Evolutionary conservation across 2,113 vertebrate species (phyloP).

Genomic region (Leptodactylus fuscus): DNA sequence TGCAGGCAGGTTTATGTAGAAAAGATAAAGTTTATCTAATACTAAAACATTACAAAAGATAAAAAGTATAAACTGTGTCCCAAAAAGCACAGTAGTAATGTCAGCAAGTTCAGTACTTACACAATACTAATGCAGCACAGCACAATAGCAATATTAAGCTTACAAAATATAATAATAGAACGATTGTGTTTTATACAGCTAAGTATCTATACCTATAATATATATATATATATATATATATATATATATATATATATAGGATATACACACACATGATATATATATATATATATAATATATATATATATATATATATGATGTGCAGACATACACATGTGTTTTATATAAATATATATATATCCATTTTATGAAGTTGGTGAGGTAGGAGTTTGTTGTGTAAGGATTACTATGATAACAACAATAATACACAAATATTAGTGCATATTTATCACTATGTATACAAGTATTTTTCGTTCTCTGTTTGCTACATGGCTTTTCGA

Average conservation of each 20-base stretch:
- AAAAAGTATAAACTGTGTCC: not conserved
- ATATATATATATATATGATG: not conserved
- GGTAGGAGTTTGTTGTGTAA: not conserved
- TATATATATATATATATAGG: not conserved
- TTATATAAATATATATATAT: too few species aligned
- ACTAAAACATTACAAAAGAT: not conserved
- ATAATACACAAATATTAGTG: not conserved
- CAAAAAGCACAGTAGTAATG: not conserved
- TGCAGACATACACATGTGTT: not conserved
- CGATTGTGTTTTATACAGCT: too few species aligned
- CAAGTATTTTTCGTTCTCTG: not conserved
- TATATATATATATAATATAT: too few species aligned
- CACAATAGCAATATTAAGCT: not conserved
- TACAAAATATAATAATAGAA: not conserved
- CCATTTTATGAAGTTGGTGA: not conserved
- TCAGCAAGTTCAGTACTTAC: slow-evolving; percentile 18
- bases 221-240: too few species aligned
- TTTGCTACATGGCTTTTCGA: not conserved
- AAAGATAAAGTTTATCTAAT: not conserved
- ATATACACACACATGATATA: too few species aligned
- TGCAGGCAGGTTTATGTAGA: not conserved
- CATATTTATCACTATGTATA: not conserved
- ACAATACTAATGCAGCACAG: not conserved
- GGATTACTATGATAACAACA: not conserved
- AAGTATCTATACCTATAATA: not conserved